A percentile compares a stretch with the other conserved stretches of the same genome.
Evolutionary conservation across 2,797 vertebrate species (phyloP).

Genomic region (Limosa lapponica): DNA sequence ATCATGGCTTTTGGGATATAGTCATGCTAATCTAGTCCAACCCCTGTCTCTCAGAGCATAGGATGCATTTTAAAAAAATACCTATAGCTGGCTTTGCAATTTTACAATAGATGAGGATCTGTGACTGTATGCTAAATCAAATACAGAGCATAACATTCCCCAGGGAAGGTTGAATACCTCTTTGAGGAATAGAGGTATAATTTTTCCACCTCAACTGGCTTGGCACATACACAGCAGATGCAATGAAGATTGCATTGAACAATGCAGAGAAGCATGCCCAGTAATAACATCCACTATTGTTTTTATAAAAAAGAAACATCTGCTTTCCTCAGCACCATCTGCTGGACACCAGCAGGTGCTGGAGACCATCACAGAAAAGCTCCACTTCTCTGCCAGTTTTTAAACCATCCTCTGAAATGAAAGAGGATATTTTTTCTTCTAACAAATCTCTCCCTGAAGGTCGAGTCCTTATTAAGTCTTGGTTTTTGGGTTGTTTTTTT

Average conservation of each 20-base stretch:
- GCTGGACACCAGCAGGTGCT: neutral
- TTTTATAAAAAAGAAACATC: neutral
- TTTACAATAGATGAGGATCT: neutral
- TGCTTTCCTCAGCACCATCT: neutral
- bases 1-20: neutral
- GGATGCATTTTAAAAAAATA: neutral
- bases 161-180: neutral
- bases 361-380: neutral
- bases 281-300: neutral
- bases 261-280: neutral
- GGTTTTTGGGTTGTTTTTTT: too few relatives aligned
- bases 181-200: neutral
- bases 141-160: neutral
- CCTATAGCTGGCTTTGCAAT: neutral
- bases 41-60: accelerated
- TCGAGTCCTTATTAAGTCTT: neutral
- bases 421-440: neutral
- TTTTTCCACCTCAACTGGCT: neutral
- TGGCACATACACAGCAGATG: neutral
- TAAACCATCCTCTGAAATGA: neutral
- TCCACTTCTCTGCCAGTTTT: neutral
- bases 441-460: neutral
- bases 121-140: neutral
- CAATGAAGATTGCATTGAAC: neutral
- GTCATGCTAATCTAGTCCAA: neutral